Evolutionary conservation across 2,113 vertebrate species (phyloP), one percentile per base, ranked within the genome.

Genomic region (Coturnix japonica): DNA sequence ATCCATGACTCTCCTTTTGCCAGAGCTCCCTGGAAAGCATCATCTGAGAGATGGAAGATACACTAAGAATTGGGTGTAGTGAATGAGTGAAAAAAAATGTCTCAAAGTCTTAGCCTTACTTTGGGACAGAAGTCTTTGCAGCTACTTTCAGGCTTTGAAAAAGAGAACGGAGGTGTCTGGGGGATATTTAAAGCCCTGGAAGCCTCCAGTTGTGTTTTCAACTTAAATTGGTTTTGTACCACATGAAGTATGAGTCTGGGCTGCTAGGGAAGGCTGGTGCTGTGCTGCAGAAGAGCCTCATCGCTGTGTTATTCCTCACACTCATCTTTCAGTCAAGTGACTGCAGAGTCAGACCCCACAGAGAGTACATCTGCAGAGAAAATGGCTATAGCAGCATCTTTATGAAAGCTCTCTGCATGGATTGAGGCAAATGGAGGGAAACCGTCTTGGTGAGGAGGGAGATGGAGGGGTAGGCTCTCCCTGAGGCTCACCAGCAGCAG

Each of bases 201-300:
- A 70, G 47, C 56, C 73, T 71, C 71, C 35, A 85, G 47, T 73
- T 92, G 69, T 76, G 23, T 86, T 96, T 97, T 77, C 73, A 87
- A 30, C 77, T 60, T 49, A 18, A 94, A 90, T 60, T 80, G 44
- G 43, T 93, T 95, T 95, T 86, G 72, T 89, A 35, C 10, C 85
- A 74, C 70, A 41, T 65, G 81, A 96, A 88, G 47, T 87, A 91
- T 43, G 41, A 59, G 77, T 7, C 81, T 92, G 89, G 84, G 65
- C 72, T 71, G 69, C 85, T 61, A 85, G 72, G 67, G 47, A 77
- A 96, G 56, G 69, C 69, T 85, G 33, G 23, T 44, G 81, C 33
- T 87, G 26, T 51, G 85, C 65, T 54, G 82, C 47, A 81, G 82
- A 96, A 83, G 63, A 94, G 51, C 44, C 81, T 93, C 87, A 80